A percentile compares a stretch with the other conserved stretches of the same genome.
phyloP scores from a whole-genome alignment of 2,888 invertebrate genomes.

The Fragum fragum region DNA sequence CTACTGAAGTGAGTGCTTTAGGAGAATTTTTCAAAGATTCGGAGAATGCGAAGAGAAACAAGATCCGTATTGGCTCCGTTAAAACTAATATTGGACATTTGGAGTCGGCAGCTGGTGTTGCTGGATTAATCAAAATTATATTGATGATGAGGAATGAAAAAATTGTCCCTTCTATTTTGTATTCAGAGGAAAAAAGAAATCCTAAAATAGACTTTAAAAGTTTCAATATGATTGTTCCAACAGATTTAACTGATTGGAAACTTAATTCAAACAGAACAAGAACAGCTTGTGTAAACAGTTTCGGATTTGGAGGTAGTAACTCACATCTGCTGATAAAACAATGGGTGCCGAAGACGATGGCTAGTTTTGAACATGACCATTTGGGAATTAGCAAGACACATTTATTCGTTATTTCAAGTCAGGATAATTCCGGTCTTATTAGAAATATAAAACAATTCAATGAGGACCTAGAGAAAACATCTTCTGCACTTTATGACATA shows the following conservation, averaged over 20 bases:
- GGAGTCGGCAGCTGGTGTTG: constrained; percentile 73
- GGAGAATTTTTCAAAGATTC: constrained; percentile 53
- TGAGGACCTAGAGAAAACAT: background rate
- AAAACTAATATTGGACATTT: constrained; percentile 77
- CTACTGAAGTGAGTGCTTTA: constrained; percentile 68
- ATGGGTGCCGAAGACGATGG: background rate
- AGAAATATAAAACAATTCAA: constrained; percentile 12
- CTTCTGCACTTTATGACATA: background rate
- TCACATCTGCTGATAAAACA: constrained; percentile 47
- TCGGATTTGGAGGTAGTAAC: constrained; percentile 76
- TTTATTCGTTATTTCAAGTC: constrained; percentile 14
- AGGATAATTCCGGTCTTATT: background rate
- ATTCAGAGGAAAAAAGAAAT: constrained; percentile 48
- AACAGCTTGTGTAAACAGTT: constrained; percentile 67
- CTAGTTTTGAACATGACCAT: background rate
- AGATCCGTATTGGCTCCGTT: constrained; percentile 70
- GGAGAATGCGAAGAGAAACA: background rate
- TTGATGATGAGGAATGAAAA: constrained; percentile 72
- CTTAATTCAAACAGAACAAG: constrained; percentile 5
- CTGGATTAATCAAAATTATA: constrained; percentile 75
- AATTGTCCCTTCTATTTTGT: constrained; percentile 74
- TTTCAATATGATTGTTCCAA: constrained; percentile 67
- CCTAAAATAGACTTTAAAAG: constrained; percentile 33
- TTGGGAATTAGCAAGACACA: background rate
- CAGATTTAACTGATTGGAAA: constrained; percentile 42